These are phyloP conservation scores for Pissodes strobi DNA, from an alignment of 1,140 invertebrate species.

Conservation along the genomic window DNA sequence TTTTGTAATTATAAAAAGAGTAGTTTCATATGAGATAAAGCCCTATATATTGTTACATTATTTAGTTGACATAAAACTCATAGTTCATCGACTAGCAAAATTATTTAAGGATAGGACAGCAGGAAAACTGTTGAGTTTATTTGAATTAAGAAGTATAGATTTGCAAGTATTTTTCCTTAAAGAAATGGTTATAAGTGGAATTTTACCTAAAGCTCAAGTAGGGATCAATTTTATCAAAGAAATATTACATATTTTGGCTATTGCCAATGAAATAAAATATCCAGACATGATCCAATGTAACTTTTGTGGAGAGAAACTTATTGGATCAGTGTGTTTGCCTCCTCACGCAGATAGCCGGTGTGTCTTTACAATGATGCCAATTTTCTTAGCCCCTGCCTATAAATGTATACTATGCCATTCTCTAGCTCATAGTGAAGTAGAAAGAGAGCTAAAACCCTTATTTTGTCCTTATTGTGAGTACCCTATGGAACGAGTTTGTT, in stretches of 20 bases:
- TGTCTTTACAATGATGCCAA: conserved; percentile 47
- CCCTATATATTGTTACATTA: conserved; percentile 44
- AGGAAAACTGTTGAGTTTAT: conserved; percentile 35
- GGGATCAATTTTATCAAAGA: conserved; percentile 41
- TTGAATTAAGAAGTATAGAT: conserved; percentile 45
- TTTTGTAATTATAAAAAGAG: conserved; percentile 33
- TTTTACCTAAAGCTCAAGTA: conserved; percentile 42
- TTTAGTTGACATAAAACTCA: conserved; percentile 44
- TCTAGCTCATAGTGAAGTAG: conserved; percentile 42
- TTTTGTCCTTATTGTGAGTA: conserved; percentile 49
- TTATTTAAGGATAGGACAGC: conserved; percentile 34
- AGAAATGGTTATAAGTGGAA: conserved; percentile 41
- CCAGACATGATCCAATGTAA: conserved; percentile 42
- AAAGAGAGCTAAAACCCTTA: conserved; percentile 34
- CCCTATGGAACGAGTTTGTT: conserved; percentile 38
- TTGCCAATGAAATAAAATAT: conserved; percentile 46
- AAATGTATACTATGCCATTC: conserved; percentile 46
- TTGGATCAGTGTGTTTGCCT: conserved; percentile 44
- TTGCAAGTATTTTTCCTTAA: conserved; percentile 47
- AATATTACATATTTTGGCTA: conserved; percentile 39
- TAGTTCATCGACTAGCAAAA: conserved; percentile 36
- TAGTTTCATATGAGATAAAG: conserved; percentile 44
- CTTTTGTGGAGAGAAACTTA: conserved; percentile 49
- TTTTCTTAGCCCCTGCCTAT: conserved; percentile 38
- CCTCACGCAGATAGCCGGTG: conserved; percentile 46